Evolutionary conservation across 2,888 invertebrate genomes (phyloP), one percentile per base, ranked within the genome.

Genomic region (Netelia fuscicornis): DNA sequence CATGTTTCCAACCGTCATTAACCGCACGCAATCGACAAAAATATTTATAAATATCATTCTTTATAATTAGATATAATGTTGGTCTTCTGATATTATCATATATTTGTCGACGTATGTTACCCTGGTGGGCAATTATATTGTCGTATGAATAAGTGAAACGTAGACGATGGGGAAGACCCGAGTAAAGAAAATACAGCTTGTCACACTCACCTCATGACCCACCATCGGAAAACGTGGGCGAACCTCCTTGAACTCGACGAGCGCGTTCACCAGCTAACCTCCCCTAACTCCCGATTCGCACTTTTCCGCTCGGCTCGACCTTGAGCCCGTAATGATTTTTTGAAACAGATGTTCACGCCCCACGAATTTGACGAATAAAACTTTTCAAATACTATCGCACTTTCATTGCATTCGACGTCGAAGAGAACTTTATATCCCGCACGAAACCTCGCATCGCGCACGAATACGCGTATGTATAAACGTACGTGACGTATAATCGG

Each of bases 131-230:
- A 13, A 48, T 48, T 48, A 48, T 48, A 48, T 48, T 48, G 48
- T 37, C 37, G 37, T 37, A 37, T 37, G 37, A 37, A 37, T 37
- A 37, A 37, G 6, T 37, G 8, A 37, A 37, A 37, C 37, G 5
- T 6, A 6, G 1, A 37, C 37, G 37, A 37, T 37, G 37, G 37
- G 37, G 37, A 37, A 37, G 37, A 5, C 37, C 37, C 37, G 6
- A 3, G 37, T 37, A 37, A 6, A 37, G 6, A 5, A 37, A 0
- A 48, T 13, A 48, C 2, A 48, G 48, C 13, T 48, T 10, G 48
- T 42, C n/a, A 30, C 54, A 80, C 78, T 85, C 78, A 86, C 86
- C 86, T 85, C 86, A 85, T 85, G 86, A 86, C 86, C 86, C 74
- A 86, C 75, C 67, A 74, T 65, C 81, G 74, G 70, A 85, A 78